Base-by-base conservation (phyloP, 2,888 invertebrate species). In the Laspeyria flexula region DNA sequence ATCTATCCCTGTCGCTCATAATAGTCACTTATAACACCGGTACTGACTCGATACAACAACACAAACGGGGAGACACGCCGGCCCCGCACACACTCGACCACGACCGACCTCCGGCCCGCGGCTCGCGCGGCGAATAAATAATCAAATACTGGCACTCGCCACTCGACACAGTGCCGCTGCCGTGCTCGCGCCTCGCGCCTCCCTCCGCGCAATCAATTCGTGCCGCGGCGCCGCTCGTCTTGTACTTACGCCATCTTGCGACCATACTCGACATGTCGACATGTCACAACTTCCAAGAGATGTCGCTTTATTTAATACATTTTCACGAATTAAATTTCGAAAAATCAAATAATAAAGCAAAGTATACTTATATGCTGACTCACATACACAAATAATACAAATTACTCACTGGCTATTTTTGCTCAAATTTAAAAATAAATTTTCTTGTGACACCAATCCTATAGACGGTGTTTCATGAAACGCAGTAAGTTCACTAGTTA, bases 1-100 rank as follows among this genome's bases (percentile, higher is more conserved):
- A 95, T 93, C 96, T 96, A 94, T 96, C 96, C 95, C 96, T 96
- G 95, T 96, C 96, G 94, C 96, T 96, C 96, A 96, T 96, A 94
- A 94, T 95, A 95, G 94, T 93, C 91, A 91, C 91, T 89, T 86
- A 79, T 59, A 81, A 81, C 88, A 85, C 85, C 79, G 81, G 77
- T 61, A 49, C 33, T 73, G 75, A 79, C 65, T 71, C 72, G 73
- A 79, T 77, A 83, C 74, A 77, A 86, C 79, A 82, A 85, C 84
- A 87, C 83, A 69, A 71, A 78, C 85, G 86, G 85, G 84, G 83
- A 75, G 76, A 81, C 76, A 80, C 79, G 83, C 88, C 88, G 88
- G 87, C 85, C 88, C 86, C 86, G 85, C 85, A 84, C 81, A 75
- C 86, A 79, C 81, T 80, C 78, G 75, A 81, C 81, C 86, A 87